phyloP scores from a whole-genome alignment of 2,113 vertebrate species.

The Pitta sordida region DNA sequence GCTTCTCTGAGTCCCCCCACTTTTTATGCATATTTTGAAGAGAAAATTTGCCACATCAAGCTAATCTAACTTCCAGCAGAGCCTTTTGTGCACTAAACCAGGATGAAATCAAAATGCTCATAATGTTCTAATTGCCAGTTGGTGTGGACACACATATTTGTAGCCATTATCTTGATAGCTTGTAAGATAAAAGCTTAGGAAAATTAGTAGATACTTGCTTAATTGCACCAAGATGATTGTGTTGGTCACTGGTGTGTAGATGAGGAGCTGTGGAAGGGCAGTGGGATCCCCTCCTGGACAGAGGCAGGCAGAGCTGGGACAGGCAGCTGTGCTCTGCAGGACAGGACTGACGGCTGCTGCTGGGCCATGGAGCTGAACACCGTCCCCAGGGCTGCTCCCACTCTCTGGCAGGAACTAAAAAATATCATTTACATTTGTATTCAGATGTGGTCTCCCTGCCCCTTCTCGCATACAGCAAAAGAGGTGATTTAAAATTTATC shows the following conservation, averaged over 20 bases:
- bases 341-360: too few relatives aligned
- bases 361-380: rapidly evolving
- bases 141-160: neutral
- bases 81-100: neutral
- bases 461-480: conserved; percentile 1
- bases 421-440: conserved; percentile 6
- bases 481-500: conserved; percentile 56
- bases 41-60: neutral
- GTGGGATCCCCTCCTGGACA: neutral
- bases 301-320: neutral
- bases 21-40: neutral
- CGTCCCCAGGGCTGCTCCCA: neutral
- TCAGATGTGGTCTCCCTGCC: conserved; percentile 2
- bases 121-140: neutral
- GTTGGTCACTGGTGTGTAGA: neutral
- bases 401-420: neutral
- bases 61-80: neutral
- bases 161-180: conserved; percentile 1
- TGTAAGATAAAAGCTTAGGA: neutral
- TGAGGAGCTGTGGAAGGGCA: neutral
- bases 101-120: neutral
- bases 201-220: neutral
- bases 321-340: neutral
- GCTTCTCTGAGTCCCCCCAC: neutral
- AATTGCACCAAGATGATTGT: neutral